Evolutionary conservation across 2,888 invertebrate genomes (phyloP).

Genomic region (Platycnemis pennipes): DNA sequence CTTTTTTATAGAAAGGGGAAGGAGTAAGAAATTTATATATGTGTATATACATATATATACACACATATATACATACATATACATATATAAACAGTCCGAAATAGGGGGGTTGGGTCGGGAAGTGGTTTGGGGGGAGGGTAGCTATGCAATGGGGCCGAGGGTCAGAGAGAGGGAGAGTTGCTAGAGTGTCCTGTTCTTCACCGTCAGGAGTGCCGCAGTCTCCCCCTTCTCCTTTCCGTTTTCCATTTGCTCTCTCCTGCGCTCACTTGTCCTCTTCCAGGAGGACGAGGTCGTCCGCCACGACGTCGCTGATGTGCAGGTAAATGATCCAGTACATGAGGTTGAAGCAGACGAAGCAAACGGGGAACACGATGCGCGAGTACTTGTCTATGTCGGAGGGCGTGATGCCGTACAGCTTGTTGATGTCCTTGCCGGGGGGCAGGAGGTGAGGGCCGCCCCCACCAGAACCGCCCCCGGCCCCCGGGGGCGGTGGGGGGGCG

Average conservation of each 20-base stretch:
- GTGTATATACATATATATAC: slow-evolving; percentile 70
- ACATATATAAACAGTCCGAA: slow-evolving; percentile 60
- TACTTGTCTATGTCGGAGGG: slow-evolving; percentile 99
- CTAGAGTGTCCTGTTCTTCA: background rate
- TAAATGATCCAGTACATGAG: slow-evolving; percentile 99
- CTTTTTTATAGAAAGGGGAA: background rate
- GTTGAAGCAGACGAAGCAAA: slow-evolving; percentile 99
- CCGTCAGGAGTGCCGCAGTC: background rate
- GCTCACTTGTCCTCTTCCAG: slow-evolving; percentile 85
- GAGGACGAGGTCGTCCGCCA: slow-evolving; percentile 95
- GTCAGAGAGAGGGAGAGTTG: background rate
- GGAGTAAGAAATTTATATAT: slow-evolving; percentile 69
- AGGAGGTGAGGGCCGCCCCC: slow-evolving; percentile 70
- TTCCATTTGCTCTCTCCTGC: slow-evolving; percentile 56
- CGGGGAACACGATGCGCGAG: slow-evolving; percentile 98
- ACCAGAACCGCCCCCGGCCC: slow-evolving; percentile 28
- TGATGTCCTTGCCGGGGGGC: slow-evolving; percentile 77
- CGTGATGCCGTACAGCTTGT: slow-evolving; percentile 86
- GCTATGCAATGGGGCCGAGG: background rate
- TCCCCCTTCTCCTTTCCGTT: background rate
- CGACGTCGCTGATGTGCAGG: slow-evolving; percentile 96
- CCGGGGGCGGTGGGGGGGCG: slow-evolving; percentile 75
- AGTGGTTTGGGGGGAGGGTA: background rate
- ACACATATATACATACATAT: slow-evolving; percentile 69
- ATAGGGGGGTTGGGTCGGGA: too few relatives aligned